Evolutionary conservation across 2,888 invertebrate genomes (phyloP).

Genomic region (Aspidiotus rigidus): DNA sequence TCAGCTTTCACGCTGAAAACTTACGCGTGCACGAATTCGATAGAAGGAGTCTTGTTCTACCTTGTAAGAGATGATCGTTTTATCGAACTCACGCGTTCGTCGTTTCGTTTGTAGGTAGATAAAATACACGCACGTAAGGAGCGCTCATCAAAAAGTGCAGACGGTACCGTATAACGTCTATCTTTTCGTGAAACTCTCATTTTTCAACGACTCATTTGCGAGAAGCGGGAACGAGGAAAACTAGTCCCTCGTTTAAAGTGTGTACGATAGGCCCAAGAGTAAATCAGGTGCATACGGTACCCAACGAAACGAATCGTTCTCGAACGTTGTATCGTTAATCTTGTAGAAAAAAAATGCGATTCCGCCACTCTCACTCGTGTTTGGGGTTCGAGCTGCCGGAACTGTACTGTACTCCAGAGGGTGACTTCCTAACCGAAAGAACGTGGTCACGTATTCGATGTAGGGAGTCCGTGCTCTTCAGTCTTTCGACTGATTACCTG

Average conservation of each 20-base stretch:
- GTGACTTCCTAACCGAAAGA: constrained; percentile 8
- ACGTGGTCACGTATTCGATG: constrained; percentile 11
- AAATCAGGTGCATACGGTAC: neutral
- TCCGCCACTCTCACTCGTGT: neutral
- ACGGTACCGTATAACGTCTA: no score
- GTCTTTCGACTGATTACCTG: constrained; percentile 24
- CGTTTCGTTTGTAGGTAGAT: no score
- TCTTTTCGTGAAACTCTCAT: neutral
- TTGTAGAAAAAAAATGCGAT: constrained; percentile 1
- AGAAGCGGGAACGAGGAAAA: no score
- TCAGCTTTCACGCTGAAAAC: no score
- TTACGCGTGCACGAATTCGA: no score
- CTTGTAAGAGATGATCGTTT: no score
- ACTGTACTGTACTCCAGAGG: neutral
- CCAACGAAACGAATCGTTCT: constrained; percentile 1
- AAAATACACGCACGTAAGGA: no score
- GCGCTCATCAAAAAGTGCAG: no score
- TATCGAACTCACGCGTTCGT: no score
- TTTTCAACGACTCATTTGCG: neutral
- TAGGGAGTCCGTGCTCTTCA: neutral
- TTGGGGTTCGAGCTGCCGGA: neutral
- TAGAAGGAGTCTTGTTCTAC: no score
- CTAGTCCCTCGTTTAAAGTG: no score
- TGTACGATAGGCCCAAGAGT: neutral
- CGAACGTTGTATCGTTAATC: constrained; percentile 2